Evolutionary conservation across 1,140 invertebrate genomes (phyloP).

Genomic region (Zaprionus taronus): DNA sequence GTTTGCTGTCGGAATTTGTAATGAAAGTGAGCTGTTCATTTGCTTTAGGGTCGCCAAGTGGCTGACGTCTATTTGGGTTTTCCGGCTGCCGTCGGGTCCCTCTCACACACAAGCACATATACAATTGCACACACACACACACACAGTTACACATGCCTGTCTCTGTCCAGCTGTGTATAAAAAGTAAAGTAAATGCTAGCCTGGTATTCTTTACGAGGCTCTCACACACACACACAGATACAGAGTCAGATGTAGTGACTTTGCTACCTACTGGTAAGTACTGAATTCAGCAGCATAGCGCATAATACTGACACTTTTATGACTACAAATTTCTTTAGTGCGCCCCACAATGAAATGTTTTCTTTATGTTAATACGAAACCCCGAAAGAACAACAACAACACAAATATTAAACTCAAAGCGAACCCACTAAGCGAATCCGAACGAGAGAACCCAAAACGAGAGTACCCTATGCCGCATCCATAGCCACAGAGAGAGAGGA

Average conservation of each 20-base stretch:
- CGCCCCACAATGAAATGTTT: constrained; percentile 48
- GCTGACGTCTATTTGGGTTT: constrained; percentile 52
- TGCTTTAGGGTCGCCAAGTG: constrained; percentile 77
- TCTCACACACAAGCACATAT: constrained; percentile 3
- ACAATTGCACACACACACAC: constrained; percentile 6
- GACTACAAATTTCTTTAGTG: constrained; percentile 71
- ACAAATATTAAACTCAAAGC: not conserved
- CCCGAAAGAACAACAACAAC: not conserved
- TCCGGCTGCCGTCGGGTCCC: constrained; percentile 1
- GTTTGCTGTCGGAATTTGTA: constrained; percentile 80
- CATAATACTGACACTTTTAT: constrained; percentile 74
- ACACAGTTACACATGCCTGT: not conserved
- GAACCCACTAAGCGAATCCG: not conserved
- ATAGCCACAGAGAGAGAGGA: not conserved
- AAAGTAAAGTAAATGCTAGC: constrained; percentile 34
- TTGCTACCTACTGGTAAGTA: not conserved
- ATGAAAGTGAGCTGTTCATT: constrained; percentile 83
- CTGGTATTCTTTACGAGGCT: constrained; percentile 56
- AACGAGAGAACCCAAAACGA: constrained; percentile 1
- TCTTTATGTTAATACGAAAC: constrained; percentile 62
- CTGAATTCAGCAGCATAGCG: constrained; percentile 31
- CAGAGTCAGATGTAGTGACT: constrained; percentile 1
- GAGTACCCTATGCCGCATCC: not conserved
- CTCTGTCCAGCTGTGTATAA: constrained; percentile 12
- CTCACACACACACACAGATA: constrained; percentile 12